Base-by-base conservation (phyloP, 2,797 vertebrate species). In the Novumbra hubbsi region DNA sequence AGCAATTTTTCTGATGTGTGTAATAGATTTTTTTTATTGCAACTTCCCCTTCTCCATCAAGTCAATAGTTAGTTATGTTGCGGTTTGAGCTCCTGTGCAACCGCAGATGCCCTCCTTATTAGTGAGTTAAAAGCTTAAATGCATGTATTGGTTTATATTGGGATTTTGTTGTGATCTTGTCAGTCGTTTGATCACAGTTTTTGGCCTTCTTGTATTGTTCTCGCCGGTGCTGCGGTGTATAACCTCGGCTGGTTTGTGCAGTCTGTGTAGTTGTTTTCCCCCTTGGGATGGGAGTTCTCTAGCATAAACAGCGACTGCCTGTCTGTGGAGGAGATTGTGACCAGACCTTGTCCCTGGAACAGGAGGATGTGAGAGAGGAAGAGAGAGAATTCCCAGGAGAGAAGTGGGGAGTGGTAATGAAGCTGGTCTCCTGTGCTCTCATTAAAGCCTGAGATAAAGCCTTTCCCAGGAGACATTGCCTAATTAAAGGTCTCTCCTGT, bases 391-490 rank as follows among this genome's bases (percentile, higher is more conserved):
- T 76, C 81, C 77, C 5, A 11, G 70, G 74, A 76, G 41, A 71
- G 73, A n/a, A 60, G 38, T 72, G 57, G 72, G 62, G 24, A 67
- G 21, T 48, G n/a, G 12, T 83, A 84, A 83, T 85, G 84, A 85
- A 82, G 73, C 74, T 80, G 70, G 87, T 90, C 89, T 91, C 85
- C 80, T 80, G 83, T 87, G 89, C 86, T 55, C 91, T 94, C 91
- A 93, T 94, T 94, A 93, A 82, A 92, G 81, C 80, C 74, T 81
- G 85, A 84, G 85, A 87, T 83, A 76, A 76, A 79, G 34, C 89
- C 80, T 80, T 87, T 82, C 81, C 85, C 74, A 69, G 85, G 38
- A 81, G 75, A 88, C 48, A 82, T 76, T 74, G 83, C 62, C 85
- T 90, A 91, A 92, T 91, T 89, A 91, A 84, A 80, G 86, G 86